Evolutionary conservation across 2,888 invertebrate genomes (phyloP).

Genomic region (Drosophila niveifrons): DNA sequence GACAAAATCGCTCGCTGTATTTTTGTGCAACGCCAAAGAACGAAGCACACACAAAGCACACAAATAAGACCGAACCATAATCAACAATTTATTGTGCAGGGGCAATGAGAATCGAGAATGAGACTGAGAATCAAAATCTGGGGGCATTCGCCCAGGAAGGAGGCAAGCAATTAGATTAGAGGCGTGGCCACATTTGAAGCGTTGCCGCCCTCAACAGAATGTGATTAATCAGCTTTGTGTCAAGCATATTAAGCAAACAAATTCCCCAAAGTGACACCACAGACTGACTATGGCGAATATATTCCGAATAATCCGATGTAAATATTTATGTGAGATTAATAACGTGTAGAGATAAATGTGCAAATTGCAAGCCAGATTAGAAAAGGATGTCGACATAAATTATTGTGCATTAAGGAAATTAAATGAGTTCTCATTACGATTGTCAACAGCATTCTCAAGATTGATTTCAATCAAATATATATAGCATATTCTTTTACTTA

Average conservation of each 20-base stretch:
- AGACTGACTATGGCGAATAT: conserved; percentile 2
- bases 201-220: conserved; percentile 19
- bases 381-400: background rate
- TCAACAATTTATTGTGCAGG: conserved; percentile 10
- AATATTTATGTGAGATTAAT: conserved; percentile 19
- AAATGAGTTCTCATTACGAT: background rate
- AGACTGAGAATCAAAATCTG: background rate
- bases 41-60: conserved; percentile 44
- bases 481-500: background rate
- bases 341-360: conserved; percentile 1
- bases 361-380: background rate
- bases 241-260: conserved; percentile 31
- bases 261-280: conserved; percentile 11
- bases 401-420: background rate
- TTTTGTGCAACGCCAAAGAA: conserved; percentile 54
- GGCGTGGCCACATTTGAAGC: conserved; percentile 42
- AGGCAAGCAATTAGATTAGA: conserved; percentile 49
- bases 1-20: conserved; percentile 76
- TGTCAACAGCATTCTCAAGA: background rate
- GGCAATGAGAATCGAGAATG: background rate
- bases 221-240: conserved; percentile 48
- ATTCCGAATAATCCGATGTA: conserved; percentile 12
- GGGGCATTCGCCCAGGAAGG: conserved; percentile 52
- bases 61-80: conserved; percentile 35
- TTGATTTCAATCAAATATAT: too few species aligned